Conservation (phyloP, 2,888 invertebrate genomes). For the Mesochorus sp. region DNA sequence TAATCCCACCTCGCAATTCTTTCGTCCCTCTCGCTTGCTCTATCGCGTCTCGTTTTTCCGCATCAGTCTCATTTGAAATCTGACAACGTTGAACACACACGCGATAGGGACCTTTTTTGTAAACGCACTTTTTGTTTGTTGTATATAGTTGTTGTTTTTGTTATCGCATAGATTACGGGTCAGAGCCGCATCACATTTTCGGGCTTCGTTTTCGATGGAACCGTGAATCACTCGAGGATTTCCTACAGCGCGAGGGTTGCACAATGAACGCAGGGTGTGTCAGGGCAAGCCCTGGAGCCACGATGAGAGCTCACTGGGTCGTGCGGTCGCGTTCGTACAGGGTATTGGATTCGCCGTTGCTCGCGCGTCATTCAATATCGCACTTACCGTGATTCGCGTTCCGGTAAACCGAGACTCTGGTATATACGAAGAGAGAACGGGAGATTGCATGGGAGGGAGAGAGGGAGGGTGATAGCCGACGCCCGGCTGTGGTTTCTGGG, state of each 20-base stretch:
- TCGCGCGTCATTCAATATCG: conserved; percentile 73
- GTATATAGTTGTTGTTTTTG: background rate
- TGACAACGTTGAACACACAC: conserved; percentile 18
- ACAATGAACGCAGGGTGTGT: conserved; percentile 14
- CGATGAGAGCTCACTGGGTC: conserved; percentile 7
- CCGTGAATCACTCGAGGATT: too few relatives aligned
- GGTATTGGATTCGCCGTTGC: too few relatives aligned
- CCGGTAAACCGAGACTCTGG: conserved; percentile 74
- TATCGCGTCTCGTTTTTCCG: conserved; percentile 44
- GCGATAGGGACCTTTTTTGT: conserved; percentile 16
- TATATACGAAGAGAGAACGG: too few relatives aligned
- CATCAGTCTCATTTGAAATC: conserved; percentile 46
- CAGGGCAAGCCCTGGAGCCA: conserved; percentile 36
- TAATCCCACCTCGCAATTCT: conserved; percentile 64
- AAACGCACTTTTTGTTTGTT: conserved; percentile 7
- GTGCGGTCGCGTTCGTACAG: conserved; percentile 61
- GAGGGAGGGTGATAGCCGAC: conserved; percentile 21
- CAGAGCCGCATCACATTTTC: too few relatives aligned
- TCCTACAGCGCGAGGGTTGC: too few relatives aligned
- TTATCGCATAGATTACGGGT: background rate
- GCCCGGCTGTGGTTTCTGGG: conserved; percentile 54
- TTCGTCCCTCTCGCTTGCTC: conserved; percentile 44
- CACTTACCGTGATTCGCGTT: conserved; percentile 75
- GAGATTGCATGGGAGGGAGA: too few relatives aligned
- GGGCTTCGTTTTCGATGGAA: too few relatives aligned